A percentile compares a stretch with the other conserved stretches of the same genome.
These are phyloP conservation scores for Hyaena hyaena DNA, from an alignment of 2,113 vertebrate species.

Conservation along the genomic window DNA sequence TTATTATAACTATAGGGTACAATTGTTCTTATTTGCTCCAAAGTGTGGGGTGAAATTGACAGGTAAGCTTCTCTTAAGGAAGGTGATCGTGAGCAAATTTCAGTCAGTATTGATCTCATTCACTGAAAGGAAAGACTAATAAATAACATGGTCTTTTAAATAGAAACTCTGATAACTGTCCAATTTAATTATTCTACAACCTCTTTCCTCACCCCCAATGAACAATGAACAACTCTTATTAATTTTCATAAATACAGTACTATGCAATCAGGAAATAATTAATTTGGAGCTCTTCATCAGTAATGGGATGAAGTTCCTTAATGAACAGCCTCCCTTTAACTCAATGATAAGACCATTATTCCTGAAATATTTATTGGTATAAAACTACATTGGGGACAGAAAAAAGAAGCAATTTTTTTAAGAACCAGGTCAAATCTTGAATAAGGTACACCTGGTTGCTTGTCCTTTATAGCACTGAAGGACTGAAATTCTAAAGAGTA, in stretches of 20 bases:
- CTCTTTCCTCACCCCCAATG: not conserved
- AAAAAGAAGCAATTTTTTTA: not conserved
- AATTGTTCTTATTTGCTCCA: not conserved
- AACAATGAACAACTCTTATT: constrained; percentile 46
- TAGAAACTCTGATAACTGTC: constrained; percentile 48
- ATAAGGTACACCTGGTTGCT: not conserved
- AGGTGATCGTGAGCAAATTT: constrained; percentile 29
- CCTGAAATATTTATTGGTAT: constrained; percentile 54
- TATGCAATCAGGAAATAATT: constrained; percentile 76
- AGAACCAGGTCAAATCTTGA: not conserved
- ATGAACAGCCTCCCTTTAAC: constrained; percentile 51
- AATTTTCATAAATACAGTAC: constrained; percentile 66
- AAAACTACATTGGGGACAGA: constrained; percentile 41
- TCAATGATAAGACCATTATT: constrained; percentile 51
- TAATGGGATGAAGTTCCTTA: constrained; percentile 47
- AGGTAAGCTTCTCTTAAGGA: not conserved
- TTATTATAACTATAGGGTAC: not conserved
- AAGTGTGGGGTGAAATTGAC: not conserved
- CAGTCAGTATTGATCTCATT: constrained; percentile 20
- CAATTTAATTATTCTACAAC: constrained; percentile 61
- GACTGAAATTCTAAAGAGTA: constrained; percentile 43
- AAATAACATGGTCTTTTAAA: constrained; percentile 64
- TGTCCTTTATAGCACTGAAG: not conserved
- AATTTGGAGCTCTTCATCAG: constrained; percentile 69
- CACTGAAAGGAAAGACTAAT: constrained; percentile 46